These are phyloP conservation scores for Lepidochitona cinerea DNA, from an alignment of 2,888 invertebrate species.

Conservation along the genomic window DNA sequence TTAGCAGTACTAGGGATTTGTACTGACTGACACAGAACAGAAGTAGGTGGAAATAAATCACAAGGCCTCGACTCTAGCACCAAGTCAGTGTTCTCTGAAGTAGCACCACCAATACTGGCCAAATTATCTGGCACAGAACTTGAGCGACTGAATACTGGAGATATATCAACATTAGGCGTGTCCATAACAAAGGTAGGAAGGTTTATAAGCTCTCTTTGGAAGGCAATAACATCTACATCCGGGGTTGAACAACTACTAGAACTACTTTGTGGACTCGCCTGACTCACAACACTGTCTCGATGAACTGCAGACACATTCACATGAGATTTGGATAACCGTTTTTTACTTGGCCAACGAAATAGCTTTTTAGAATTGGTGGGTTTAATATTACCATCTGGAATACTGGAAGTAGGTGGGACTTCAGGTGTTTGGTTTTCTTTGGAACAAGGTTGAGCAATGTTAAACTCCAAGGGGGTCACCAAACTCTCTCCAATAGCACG, in stretches of 20 bases:
- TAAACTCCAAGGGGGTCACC: conserved; percentile 62
- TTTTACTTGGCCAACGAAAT: conserved; percentile 70
- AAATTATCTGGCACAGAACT: conserved; percentile 67
- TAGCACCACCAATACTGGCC: conserved; percentile 23
- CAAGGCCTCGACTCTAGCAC: neutral
- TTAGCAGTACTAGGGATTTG: neutral
- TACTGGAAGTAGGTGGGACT: neutral
- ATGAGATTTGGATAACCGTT: conserved; percentile 66
- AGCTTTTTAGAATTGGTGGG: conserved; percentile 34
- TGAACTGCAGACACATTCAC: conserved; percentile 48
- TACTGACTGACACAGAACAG: neutral
- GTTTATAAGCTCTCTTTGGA: conserved; percentile 76
- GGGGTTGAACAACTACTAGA: conserved; percentile 36
- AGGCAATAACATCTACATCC: conserved; percentile 73
- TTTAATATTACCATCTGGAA: conserved; percentile 12
- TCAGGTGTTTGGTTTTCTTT: no score
- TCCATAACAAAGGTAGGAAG: conserved; percentile 72
- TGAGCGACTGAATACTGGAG: conserved; percentile 66
- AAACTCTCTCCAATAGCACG: conserved; percentile 66
- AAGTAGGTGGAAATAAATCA: neutral
- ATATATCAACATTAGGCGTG: conserved; percentile 61
- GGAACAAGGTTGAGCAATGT: conserved; percentile 35
- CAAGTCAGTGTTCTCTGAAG: neutral
- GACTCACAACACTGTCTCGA: conserved; percentile 38
- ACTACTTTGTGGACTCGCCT: conserved; percentile 28